These are phyloP conservation scores for Matsumurasca onukii DNA, from an alignment of 1,140 invertebrate species.

Conservation along the genomic window DNA sequence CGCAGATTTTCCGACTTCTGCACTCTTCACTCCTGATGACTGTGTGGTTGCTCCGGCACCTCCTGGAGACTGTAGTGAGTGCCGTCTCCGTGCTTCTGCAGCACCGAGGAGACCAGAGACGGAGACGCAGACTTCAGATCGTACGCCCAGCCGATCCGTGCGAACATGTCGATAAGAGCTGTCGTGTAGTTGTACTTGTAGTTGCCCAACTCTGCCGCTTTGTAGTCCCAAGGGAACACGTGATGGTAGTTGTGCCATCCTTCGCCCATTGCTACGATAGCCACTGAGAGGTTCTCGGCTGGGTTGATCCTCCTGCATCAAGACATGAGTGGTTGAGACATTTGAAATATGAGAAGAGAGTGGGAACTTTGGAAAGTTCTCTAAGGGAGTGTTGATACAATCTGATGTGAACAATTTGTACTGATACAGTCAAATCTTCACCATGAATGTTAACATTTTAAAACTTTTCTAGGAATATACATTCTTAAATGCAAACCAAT, in stretches of 20 bases:
- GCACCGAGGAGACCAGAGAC: slow-evolving; percentile 64
- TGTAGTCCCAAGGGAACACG: slow-evolving; percentile 88
- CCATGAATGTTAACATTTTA: too few species aligned
- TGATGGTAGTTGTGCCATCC: slow-evolving; percentile 82
- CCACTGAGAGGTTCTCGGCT: slow-evolving; percentile 43
- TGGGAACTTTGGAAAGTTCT: too few species aligned
- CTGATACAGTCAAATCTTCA: not conserved
- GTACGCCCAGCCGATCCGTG: slow-evolving; percentile 83
- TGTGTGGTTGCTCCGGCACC: too few species aligned
- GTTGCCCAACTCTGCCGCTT: slow-evolving; percentile 78
- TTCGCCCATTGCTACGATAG: slow-evolving; percentile 50
- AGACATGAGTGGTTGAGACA: too few species aligned
- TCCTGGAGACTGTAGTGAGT: slow-evolving; percentile 51
- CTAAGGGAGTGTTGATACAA: too few species aligned
- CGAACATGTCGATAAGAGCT: slow-evolving; percentile 81
- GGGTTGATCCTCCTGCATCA: slow-evolving; percentile 43
- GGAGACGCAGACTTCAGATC: slow-evolving; percentile 79
- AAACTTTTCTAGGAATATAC: too few species aligned
- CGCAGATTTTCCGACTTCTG: too few species aligned
- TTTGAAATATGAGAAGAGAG: too few species aligned
- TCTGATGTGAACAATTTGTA: too few species aligned
- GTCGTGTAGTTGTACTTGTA: slow-evolving; percentile 81
- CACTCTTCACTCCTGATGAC: too few species aligned
- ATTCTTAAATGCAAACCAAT: too few species aligned
- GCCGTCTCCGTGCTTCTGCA: slow-evolving; percentile 76